Percentiles rank a stretch among this genome's conserved stretches.
phyloP scores from a whole-genome alignment of 2,888 invertebrate species.

The Eupithecia inturbata region DNA sequence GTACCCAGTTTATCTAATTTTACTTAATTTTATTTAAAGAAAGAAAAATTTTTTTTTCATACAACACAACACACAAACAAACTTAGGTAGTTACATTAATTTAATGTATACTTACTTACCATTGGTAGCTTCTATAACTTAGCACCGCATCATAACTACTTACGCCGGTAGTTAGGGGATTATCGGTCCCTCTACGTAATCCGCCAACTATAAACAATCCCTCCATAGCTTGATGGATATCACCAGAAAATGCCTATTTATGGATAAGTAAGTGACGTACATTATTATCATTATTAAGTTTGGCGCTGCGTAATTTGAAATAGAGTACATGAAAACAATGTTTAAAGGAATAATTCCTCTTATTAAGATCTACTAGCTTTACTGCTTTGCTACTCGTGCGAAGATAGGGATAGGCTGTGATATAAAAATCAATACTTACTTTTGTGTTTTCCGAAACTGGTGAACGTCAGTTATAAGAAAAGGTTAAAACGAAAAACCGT shows the following conservation, averaged over 20 bases:
- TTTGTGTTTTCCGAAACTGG: neutral
- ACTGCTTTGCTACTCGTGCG: neutral
- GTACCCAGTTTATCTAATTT: too few species aligned
- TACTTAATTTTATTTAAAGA: too few species aligned
- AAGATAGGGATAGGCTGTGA: neutral
- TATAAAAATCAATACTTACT: neutral
- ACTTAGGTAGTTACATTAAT: too few species aligned
- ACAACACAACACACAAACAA: too few species aligned
- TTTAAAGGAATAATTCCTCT: too few species aligned
- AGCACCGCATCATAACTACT: neutral
- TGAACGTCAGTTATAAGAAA: neutral
- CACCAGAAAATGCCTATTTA: conserved; percentile 19
- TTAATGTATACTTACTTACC: too few species aligned
- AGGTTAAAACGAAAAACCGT: neutral
- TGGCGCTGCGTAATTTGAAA: neutral
- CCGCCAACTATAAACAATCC: conserved; percentile 38
- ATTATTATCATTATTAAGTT: too few species aligned
- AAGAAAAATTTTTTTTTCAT: too few species aligned
- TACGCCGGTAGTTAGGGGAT: conserved; percentile 37
- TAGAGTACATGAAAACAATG: neutral
- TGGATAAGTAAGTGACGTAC: neutral
- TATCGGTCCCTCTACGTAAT: conserved; percentile 39
- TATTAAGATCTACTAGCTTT: too few species aligned
- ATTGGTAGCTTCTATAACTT: neutral
- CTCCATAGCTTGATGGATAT: conserved; percentile 40